Evolutionary conservation across 2,113 vertebrate species (phyloP).

Genomic region (Osmerus mordax): DNA sequence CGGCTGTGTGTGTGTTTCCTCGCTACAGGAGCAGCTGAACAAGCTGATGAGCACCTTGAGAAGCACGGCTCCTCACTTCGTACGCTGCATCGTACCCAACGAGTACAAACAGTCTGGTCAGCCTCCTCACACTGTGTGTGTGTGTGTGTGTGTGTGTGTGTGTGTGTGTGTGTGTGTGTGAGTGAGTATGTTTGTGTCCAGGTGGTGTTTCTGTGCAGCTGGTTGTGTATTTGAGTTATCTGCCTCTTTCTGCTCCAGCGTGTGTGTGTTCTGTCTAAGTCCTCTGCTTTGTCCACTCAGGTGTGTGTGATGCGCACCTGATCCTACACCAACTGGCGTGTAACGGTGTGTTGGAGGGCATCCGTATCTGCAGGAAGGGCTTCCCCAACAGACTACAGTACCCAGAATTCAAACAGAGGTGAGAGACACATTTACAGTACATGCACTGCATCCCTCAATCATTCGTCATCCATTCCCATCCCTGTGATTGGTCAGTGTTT

Average conservation of each 20-base stretch:
- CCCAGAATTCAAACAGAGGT: slow-evolving; percentile 89
- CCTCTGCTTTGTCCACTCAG: slow-evolving; percentile 40
- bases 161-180: background rate
- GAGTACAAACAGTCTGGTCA: slow-evolving; percentile 73
- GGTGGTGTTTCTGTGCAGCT: too few relatives aligned
- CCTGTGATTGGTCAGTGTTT: too few relatives aligned
- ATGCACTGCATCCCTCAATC: background rate
- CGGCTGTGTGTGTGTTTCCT: background rate
- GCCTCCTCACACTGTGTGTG: background rate
- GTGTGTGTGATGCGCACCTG: slow-evolving; percentile 76
- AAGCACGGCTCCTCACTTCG: slow-evolving; percentile 82
- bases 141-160: background rate
- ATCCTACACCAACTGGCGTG: slow-evolving; percentile 86
- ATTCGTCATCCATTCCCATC: background rate
- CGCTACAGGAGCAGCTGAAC: slow-evolving; percentile 81
- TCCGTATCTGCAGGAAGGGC: slow-evolving; percentile 87
- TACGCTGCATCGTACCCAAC: slow-evolving; percentile 81
- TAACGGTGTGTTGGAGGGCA: slow-evolving; percentile 86
- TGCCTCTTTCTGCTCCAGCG: background rate
- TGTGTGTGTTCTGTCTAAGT: background rate
- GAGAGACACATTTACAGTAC: slow-evolving; percentile 15
- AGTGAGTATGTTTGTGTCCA: background rate
- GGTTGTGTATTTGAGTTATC: too few relatives aligned
- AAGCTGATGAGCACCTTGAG: slow-evolving; percentile 83
- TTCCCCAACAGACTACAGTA: slow-evolving; percentile 88